Evolutionary conservation across 1,140 invertebrate species (phyloP), one percentile per base, ranked within the genome.

Genomic region (Argopecten irradians): DNA sequence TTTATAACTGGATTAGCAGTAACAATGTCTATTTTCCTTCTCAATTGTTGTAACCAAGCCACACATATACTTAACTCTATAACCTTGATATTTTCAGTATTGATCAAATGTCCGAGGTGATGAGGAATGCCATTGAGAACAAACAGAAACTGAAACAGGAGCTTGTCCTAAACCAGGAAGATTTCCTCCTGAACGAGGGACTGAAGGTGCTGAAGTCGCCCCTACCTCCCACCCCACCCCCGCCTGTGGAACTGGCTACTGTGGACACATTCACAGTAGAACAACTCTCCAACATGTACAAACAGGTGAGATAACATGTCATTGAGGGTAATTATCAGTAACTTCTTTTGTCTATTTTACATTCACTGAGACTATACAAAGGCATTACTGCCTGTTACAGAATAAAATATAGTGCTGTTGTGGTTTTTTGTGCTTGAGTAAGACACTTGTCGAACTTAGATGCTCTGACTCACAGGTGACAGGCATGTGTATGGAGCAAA

Each of bases 151-250:
- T 95, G 14, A 94, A 94, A 85, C 87, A 94, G 46, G 93, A 95
- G 89, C 83, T 95, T 33, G 88, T 92, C 22, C 90, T 95, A 0
- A 87, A 93, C 35, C 94, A 95, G 86, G 93, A 95, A 84, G 94
- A 95, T 71, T 95, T 95, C 91, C 88, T 94, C 84, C 87, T 95
- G 28, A 93, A 94, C 90, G 92, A 94, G 94, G 95, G 95, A 89
- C 46, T 94, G 34, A 93, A 93, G 35, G 93, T 94, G 13, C 83
- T 95, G 87, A 92, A 92, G 89, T 93, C 93, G 9, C 94, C 95
- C 11, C 92, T 91, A 55, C 95, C 95, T 32, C 89, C 89, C 1
- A 92, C 94, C 1, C 89, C 90, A 13, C 93, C 94, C 16, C 85
- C 91, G 19, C 91, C 92, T 34, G 86, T 92, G 32, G 95, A 96